Evolutionary conservation across 92 coral and sea anemone genomes (phyloP).

Genomic region (Zoanthus gigantus): DNA sequence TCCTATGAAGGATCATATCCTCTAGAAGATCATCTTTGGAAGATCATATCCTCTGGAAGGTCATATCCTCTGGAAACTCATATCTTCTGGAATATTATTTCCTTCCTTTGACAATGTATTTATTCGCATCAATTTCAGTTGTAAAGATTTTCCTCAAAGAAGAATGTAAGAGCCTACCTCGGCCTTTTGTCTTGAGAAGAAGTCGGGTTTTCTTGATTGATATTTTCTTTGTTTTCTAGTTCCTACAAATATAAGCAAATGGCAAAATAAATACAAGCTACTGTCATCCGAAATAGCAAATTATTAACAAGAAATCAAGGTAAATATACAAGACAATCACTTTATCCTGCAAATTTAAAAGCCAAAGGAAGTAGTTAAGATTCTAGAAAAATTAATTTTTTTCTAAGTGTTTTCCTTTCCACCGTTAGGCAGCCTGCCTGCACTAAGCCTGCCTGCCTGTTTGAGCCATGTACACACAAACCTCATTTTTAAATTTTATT

Average conservation of each 20-base stretch:
- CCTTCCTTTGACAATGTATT: no score
- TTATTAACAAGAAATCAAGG: neutral
- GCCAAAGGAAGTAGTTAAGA: neutral
- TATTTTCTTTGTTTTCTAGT: neutral
- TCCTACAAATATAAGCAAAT: neutral
- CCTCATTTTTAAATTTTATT: no score
- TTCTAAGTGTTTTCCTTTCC: neutral
- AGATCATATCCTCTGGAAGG: no score
- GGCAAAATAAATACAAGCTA: neutral
- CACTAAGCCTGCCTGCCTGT: no score
- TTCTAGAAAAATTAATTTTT: neutral
- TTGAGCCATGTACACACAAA: no score
- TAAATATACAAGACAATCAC: neutral
- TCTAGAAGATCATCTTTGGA: no score
- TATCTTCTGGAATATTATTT: no score
- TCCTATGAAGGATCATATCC: no score
- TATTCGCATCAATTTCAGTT: no score
- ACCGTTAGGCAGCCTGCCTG: no score
- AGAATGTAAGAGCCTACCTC: neutral
- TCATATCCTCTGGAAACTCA: no score
- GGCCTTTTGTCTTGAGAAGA: neutral
- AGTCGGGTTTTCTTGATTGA: neutral
- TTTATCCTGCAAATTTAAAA: neutral
- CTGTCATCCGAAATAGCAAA: neutral
- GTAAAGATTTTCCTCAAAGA: neutral